A percentile compares a stretch with the other conserved stretches of the same genome.
Evolutionary conservation across 1,140 invertebrate species (phyloP).

Genomic region (Eupeodes corollae): DNA sequence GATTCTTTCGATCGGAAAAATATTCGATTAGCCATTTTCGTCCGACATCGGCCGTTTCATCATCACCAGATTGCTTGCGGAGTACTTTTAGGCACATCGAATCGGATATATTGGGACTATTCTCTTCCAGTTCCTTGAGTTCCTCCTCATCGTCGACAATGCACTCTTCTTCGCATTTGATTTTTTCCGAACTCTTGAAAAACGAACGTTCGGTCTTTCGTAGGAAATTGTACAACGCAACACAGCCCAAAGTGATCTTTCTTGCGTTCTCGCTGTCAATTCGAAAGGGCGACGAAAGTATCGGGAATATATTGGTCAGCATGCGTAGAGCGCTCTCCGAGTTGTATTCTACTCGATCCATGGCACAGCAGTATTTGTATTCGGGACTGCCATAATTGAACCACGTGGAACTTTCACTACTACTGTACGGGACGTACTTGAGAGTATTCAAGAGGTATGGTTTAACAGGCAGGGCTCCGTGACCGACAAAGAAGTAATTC

Average conservation of each 20-base stretch:
- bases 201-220: conserved; percentile 31
- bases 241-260: conserved; percentile 29
- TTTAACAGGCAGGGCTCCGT: conserved; percentile 21
- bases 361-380: conserved; percentile 9
- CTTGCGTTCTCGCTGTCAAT: conserved; percentile 28
- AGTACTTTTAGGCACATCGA: conserved; percentile 28
- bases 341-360: conserved; percentile 22
- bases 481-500: conserved; percentile 25
- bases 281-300: conserved; percentile 25
- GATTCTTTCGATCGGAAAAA: neutral
- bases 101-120: conserved; percentile 25
- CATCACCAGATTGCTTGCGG: conserved; percentile 22
- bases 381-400: neutral
- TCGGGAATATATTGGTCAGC: conserved; percentile 32
- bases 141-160: conserved; percentile 32
- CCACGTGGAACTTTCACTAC: neutral
- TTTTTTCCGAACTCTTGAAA: conserved; percentile 26
- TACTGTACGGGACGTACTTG: too few species aligned
- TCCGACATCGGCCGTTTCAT: conserved; percentile 21
- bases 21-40: conserved; percentile 22
- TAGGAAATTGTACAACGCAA: conserved; percentile 32
- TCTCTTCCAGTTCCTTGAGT: conserved; percentile 23
- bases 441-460: conserved; percentile 25
- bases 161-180: conserved; percentile 26
- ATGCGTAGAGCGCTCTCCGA: conserved; percentile 31